Conservation (phyloP, 2,797 vertebrate species). For the Malacoraja senta region DNA sequence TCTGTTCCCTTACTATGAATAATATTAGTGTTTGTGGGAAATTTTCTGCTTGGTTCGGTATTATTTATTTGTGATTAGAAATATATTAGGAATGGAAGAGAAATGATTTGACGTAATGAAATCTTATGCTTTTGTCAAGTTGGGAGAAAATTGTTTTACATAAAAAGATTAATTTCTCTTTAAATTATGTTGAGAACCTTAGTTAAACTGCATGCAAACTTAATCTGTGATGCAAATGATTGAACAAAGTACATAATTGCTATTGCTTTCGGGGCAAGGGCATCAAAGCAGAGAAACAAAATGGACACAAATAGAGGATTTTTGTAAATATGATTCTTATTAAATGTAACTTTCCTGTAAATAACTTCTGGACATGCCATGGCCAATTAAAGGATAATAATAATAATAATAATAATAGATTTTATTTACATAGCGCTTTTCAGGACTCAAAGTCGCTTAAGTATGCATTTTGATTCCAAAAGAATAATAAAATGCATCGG, state of each 20-base stretch:
- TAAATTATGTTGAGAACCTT: conserved; percentile 6
- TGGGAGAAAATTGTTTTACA: conserved; percentile 5
- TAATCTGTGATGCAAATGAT: neutral
- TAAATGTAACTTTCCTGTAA: neutral
- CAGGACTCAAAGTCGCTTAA: no score
- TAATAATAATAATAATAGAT: no score
- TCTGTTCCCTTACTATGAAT: conserved; percentile 2
- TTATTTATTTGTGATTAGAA: conserved; percentile 23
- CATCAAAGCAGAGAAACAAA: neutral
- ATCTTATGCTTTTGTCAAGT: conserved; percentile 31
- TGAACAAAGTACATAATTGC: neutral
- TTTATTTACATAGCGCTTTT: no score
- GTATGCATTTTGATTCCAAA: neutral
- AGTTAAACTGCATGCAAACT: conserved; percentile 2
- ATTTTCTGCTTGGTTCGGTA: conserved; percentile 23
- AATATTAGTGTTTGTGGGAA: neutral
- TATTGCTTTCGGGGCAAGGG: neutral
- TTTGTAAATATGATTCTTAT: neutral
- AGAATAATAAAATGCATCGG: neutral
- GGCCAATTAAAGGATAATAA: neutral
- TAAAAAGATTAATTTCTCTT: neutral
- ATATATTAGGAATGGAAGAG: conserved; percentile 2
- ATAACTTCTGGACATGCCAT: neutral
- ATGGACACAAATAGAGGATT: conserved; percentile 5
- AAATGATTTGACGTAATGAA: conserved; percentile 20